Evolutionary conservation across 2,888 invertebrate genomes (phyloP).

Genomic region (Mayetiola destructor): DNA sequence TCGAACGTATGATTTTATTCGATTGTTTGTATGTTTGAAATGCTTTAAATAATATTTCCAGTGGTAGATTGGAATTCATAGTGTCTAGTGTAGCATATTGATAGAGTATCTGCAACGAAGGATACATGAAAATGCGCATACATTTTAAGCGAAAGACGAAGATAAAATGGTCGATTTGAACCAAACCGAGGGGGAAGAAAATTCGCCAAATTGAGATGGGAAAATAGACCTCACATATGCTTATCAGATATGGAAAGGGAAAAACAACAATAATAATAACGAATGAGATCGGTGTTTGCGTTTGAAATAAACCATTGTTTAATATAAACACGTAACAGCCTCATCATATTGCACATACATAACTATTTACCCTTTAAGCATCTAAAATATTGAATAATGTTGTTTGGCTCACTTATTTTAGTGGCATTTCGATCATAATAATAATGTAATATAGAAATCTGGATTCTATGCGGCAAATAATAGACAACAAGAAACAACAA

Average conservation of each 20-base stretch:
- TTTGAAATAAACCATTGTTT: too few species aligned
- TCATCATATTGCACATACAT: background rate
- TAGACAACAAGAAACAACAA: too few species aligned
- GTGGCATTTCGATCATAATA: background rate
- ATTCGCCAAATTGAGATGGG: too few species aligned
- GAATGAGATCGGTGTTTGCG: background rate
- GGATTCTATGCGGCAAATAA: too few species aligned
- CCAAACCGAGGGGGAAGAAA: background rate
- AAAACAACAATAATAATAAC: background rate
- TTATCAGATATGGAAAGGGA: background rate
- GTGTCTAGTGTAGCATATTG: too few species aligned
- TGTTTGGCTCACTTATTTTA: background rate
- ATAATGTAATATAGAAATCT: too few species aligned
- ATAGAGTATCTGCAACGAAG: too few species aligned
- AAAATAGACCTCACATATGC: background rate
- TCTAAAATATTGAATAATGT: background rate
- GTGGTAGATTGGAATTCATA: too few species aligned
- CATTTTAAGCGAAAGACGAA: background rate
- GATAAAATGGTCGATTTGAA: background rate
- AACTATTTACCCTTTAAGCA: conserved; percentile 7
- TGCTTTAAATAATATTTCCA: too few species aligned
- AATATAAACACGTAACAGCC: too few species aligned
- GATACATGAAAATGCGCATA: background rate
- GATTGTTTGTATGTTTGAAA: too few species aligned
- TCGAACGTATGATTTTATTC: too few species aligned